Conservation (phyloP, 1,140 invertebrate species). For the Stenopsyche tienmushanensis region DNA sequence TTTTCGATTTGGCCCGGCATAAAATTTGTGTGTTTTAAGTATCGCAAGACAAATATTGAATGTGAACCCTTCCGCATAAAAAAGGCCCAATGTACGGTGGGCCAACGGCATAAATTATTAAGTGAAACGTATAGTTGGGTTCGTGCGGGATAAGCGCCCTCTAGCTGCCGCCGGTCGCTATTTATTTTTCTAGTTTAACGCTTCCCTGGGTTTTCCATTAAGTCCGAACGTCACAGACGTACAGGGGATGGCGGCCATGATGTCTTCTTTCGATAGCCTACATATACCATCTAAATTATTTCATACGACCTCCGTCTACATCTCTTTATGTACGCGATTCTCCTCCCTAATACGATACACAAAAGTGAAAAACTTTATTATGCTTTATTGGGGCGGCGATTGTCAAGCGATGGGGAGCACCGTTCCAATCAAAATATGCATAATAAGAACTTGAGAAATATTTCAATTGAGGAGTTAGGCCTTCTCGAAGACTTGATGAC, state of each 20-base stretch:
- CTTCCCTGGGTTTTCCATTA: conserved; percentile 33
- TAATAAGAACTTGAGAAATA: no score
- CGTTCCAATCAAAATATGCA: no score
- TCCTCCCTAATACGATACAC: no score
- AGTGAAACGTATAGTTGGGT: conserved; percentile 5
- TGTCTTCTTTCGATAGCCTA: neutral
- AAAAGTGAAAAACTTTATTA: no score
- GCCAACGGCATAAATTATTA: conserved; percentile 16
- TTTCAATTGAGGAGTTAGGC: no score
- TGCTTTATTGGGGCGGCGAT: no score
- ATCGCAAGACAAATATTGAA: conserved; percentile 12
- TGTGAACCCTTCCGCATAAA: neutral
- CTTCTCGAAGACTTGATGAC: no score
- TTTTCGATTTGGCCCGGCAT: no score
- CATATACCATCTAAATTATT: neutral
- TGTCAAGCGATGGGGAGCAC: no score
- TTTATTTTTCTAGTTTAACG: conserved; percentile 38
- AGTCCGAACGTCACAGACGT: conserved; percentile 25
- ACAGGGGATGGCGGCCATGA: neutral
- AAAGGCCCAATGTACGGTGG: conserved; percentile 8
- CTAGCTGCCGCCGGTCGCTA: neutral
- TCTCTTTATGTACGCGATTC: no score
- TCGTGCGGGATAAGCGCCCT: neutral
- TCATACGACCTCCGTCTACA: no score
- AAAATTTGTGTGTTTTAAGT: no score